Evolutionary conservation across 2,797 vertebrate genomes (phyloP).

Genomic region (Graptemys geographica): DNA sequence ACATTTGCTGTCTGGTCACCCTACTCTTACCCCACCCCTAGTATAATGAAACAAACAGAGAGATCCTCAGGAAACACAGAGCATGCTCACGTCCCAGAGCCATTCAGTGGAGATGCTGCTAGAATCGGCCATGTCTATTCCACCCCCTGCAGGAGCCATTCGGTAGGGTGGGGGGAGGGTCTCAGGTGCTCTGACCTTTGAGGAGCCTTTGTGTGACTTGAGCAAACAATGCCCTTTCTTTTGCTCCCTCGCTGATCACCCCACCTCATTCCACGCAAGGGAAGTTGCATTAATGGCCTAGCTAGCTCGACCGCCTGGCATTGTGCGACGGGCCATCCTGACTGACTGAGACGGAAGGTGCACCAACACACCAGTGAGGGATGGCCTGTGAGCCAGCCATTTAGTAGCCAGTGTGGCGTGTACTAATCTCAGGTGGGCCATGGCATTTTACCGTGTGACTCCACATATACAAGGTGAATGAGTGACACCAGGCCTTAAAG

Average conservation of each 20-base stretch:
- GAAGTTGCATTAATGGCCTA: background rate
- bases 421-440: background rate
- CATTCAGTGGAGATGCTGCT: slow-evolving; percentile 39
- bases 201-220: background rate
- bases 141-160: background rate
- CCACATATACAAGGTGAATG: background rate
- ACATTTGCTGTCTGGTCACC: too few species aligned
- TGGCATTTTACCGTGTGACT: background rate
- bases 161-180: background rate
- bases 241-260: background rate
- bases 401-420: background rate
- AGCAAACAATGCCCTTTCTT: background rate
- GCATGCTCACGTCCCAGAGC: background rate
- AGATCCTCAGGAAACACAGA: background rate
- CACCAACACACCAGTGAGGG: background rate
- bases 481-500: background rate
- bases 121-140: slow-evolving; percentile 21
- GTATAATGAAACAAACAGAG: slow-evolving; percentile 13
- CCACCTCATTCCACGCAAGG: background rate
- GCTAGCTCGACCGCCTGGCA: background rate
- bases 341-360: background rate
- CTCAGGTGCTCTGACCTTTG: background rate
- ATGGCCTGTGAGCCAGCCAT: rapidly evolving
- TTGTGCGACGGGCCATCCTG: background rate
- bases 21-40: too few species aligned